Conservation (phyloP, 2,113 vertebrate genomes). For the Mionectes macconnelli region DNA sequence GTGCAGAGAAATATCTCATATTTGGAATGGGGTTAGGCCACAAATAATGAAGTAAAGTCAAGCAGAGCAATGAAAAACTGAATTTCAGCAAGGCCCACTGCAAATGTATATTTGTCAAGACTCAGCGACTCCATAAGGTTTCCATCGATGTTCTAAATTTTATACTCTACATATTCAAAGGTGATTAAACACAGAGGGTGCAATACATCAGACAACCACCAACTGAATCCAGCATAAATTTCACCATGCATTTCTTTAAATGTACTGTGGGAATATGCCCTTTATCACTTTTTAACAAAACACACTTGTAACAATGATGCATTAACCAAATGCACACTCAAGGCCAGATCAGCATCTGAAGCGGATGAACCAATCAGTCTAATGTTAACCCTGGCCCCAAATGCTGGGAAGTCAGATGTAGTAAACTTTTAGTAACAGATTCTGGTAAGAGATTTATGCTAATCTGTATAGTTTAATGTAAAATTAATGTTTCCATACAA, state of each 20-base stretch:
- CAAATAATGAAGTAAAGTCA: neutral
- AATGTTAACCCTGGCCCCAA: neutral
- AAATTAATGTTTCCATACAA: neutral
- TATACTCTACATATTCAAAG: neutral
- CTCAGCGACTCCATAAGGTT: neutral
- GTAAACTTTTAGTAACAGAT: neutral
- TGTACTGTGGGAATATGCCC: neutral
- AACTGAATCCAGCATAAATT: neutral
- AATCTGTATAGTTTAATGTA: neutral
- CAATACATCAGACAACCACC: neutral
- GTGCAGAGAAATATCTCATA: neutral
- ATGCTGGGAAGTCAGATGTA: neutral
- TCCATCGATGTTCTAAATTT: neutral
- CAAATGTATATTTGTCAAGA: neutral
- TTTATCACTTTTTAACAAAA: neutral
- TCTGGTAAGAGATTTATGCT: neutral
- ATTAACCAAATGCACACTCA: neutral
- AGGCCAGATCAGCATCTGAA: neutral
- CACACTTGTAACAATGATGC: neutral
- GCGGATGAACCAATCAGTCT: neutral
- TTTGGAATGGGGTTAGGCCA: neutral
- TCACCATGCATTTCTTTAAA: neutral
- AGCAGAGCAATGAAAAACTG: neutral
- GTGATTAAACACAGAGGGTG: neutral
- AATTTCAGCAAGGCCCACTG: neutral